These are phyloP conservation scores for Rhamnusium bicolor DNA, from an alignment of 2,888 invertebrate genomes.

Conservation along the genomic window DNA sequence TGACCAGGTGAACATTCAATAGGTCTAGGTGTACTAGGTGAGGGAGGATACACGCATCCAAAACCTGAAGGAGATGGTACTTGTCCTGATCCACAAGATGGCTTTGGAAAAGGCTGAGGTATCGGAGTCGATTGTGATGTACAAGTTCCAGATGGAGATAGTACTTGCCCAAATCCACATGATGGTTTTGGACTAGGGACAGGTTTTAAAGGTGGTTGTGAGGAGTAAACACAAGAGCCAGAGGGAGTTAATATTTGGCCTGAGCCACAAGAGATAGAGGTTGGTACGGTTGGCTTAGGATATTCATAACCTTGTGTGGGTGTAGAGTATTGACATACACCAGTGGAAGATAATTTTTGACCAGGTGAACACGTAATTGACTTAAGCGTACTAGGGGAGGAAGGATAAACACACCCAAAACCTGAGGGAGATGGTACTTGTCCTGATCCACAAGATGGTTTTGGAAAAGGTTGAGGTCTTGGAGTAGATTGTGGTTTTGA, in stretches of 20 bases:
- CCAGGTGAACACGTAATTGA: slow-evolving; percentile 38
- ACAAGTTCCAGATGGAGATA: background rate
- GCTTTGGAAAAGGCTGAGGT: slow-evolving; percentile 15
- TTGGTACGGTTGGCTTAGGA: slow-evolving; percentile 36
- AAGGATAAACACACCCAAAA: slow-evolving; percentile 42
- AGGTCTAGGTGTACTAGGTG: slow-evolving; percentile 1
- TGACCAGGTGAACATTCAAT: background rate
- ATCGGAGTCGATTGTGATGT: background rate
- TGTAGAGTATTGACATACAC: slow-evolving; percentile 35
- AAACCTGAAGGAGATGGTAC: slow-evolving; percentile 37
- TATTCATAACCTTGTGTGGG: slow-evolving; percentile 38
- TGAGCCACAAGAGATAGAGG: slow-evolving; percentile 16
- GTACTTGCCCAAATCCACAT: slow-evolving; percentile 52
- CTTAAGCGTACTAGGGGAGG: slow-evolving; percentile 11
- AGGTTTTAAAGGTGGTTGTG: background rate
- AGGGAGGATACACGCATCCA: slow-evolving; percentile 47
- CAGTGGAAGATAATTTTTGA: slow-evolving; percentile 38
- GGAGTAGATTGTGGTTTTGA: too few relatives aligned
- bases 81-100: slow-evolving; percentile 43
- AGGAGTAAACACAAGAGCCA: slow-evolving; percentile 4
- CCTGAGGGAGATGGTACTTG: slow-evolving; percentile 21
- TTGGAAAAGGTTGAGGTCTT: slow-evolving; percentile 26
- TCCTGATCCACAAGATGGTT: slow-evolving; percentile 51
- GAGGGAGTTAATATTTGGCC: slow-evolving; percentile 30
- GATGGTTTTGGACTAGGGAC: slow-evolving; percentile 28